A percentile compares a stretch with the other conserved stretches of the same genome.
Conservation (phyloP, 1,140 invertebrate genomes). For the Gerris buenoi region DNA sequence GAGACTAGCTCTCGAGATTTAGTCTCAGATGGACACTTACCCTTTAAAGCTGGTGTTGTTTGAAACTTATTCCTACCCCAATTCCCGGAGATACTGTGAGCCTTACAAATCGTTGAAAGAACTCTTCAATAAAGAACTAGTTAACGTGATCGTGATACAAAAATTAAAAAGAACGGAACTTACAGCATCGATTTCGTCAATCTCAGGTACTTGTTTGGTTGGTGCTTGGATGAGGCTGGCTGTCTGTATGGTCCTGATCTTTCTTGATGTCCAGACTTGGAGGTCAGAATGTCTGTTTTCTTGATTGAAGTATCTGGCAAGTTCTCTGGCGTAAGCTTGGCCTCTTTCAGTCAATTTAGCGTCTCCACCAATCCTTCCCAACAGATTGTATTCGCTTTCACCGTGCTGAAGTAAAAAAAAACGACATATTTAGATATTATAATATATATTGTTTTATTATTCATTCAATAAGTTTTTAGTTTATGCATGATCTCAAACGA, state of each 20-base stretch:
- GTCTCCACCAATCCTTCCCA: conserved; percentile 83
- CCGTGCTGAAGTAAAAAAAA: conserved; percentile 54
- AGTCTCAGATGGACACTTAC: too few species aligned
- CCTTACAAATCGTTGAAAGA: background rate
- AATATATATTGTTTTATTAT: too few species aligned
- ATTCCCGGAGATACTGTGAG: background rate
- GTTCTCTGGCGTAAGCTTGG: conserved; percentile 54
- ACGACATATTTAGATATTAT: too few species aligned
- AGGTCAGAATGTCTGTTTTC: conserved; percentile 44
- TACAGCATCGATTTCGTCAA: conserved; percentile 84
- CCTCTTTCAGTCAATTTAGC: conserved; percentile 66
- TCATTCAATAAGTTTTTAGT: too few species aligned
- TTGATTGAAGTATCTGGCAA: conserved; percentile 58
- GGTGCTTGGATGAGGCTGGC: conserved; percentile 62
- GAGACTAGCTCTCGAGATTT: too few species aligned
- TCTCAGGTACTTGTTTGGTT: conserved; percentile 55
- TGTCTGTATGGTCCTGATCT: conserved; percentile 75
- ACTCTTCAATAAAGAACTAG: background rate
- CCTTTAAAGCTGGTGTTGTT: too few species aligned
- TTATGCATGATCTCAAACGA: too few species aligned
- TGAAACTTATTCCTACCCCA: too few species aligned
- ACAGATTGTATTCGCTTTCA: conserved; percentile 78
- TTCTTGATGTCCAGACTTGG: conserved; percentile 74
- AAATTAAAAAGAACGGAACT: too few species aligned
- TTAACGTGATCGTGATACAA: too few species aligned